phyloP scores from a whole-genome alignment of 1,140 invertebrate genomes.

The Drosophila tropicalis region DNA sequence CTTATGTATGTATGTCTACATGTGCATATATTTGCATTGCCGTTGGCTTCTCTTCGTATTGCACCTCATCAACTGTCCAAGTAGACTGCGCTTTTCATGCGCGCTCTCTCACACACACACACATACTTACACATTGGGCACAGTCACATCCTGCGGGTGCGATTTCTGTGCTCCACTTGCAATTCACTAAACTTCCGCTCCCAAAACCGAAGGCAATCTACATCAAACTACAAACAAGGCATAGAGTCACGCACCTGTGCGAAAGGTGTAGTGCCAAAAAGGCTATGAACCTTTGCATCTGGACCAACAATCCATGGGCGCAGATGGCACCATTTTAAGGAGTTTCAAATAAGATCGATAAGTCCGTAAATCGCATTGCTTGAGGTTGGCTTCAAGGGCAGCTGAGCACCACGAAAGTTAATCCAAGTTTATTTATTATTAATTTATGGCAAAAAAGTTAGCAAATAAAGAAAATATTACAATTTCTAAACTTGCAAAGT shows the following conservation, averaged over 20 bases:
- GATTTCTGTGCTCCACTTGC: slow-evolving; percentile 52
- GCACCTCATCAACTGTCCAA: slow-evolving; percentile 36
- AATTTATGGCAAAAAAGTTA: too few species aligned
- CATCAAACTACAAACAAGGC: slow-evolving; percentile 57
- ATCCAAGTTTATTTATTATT: too few species aligned
- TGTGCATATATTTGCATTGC: slow-evolving; percentile 71
- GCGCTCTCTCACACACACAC: slow-evolving; percentile 7
- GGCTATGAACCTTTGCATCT: background rate
- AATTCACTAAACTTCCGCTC: slow-evolving; percentile 55
- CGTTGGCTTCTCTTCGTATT: slow-evolving; percentile 32
- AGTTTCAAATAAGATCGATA: too few species aligned
- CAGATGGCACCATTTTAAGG: background rate
- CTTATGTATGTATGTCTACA: slow-evolving; percentile 50
- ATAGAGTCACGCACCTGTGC: slow-evolving; percentile 39
- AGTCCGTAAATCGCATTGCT: too few species aligned
- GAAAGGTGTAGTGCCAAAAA: slow-evolving; percentile 14
- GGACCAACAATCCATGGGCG: background rate
- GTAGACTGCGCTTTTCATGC: slow-evolving; percentile 60
- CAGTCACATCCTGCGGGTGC: slow-evolving; percentile 15
- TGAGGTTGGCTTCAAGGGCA: too few species aligned
- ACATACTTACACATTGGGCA: too few species aligned
- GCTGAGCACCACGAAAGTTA: too few species aligned
- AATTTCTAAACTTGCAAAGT: too few species aligned
- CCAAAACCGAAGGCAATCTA: slow-evolving; percentile 51
- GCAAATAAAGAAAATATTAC: too few species aligned